A percentile compares a stretch with the other conserved stretches of the same genome.
Evolutionary conservation across 1,140 invertebrate species (phyloP).

Genomic region (Steinernema feltiae): DNA sequence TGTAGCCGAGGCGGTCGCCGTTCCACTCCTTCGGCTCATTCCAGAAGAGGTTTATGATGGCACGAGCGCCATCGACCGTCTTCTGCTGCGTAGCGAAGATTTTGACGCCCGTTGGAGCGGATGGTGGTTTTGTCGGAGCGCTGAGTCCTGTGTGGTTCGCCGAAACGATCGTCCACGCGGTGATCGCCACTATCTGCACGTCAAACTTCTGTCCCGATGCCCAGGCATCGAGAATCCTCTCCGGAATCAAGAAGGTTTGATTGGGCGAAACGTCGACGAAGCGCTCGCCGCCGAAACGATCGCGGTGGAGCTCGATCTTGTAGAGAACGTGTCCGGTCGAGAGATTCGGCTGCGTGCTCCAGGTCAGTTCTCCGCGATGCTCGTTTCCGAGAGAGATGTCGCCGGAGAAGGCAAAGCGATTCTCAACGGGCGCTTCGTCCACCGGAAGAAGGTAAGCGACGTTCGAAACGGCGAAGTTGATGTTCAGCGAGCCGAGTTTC

Average conservation of each 20-base stretch:
- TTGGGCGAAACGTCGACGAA: conserved; percentile 34
- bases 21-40: conserved; percentile 55
- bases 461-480: conserved; percentile 23
- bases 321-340: neutral
- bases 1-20: conserved; percentile 52
- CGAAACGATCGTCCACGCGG: conserved; percentile 42
- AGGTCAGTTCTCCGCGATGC: conserved; percentile 20
- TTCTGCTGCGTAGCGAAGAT: conserved; percentile 57
- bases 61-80: conserved; percentile 54
- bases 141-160: conserved; percentile 46
- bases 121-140: conserved; percentile 54
- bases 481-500: conserved; percentile 38
- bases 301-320: conserved; percentile 46
- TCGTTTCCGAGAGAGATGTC: conserved; percentile 17
- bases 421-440: neutral
- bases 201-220: conserved; percentile 51
- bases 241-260: conserved; percentile 35
- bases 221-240: conserved; percentile 42
- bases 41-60: conserved; percentile 57
- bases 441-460: conserved; percentile 14
- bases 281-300: conserved; percentile 46
- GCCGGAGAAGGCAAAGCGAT: conserved; percentile 7
- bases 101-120: conserved; percentile 33
- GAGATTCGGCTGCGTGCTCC: conserved; percentile 18
- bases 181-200: conserved; percentile 45